Base-by-base conservation (phyloP, 2,113 vertebrate genomes). In the Glareola pratincola region DNA sequence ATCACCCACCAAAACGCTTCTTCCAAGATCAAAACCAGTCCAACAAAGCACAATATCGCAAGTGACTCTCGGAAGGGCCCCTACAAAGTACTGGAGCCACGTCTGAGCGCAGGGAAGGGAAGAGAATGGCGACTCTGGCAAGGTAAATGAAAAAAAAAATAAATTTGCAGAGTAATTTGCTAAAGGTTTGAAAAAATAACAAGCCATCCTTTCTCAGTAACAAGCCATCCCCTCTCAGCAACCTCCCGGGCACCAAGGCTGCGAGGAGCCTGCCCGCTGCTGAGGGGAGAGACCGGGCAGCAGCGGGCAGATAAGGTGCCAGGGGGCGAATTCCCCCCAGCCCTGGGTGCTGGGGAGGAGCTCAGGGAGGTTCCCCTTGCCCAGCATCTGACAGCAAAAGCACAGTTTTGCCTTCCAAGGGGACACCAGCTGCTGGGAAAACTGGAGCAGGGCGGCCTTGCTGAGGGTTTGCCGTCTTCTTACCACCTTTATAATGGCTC, bases 81-180 rank as follows among this genome's bases (percentile, higher is more conserved):
- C n/a, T 26, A 4, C 30, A 10, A 74, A 62, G 23, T 3, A 5
- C 10, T 45, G 0, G 2, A 68, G n/a, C 32, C 2, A 4, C 10
- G 37, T 12, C 34, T 39, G 60, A 63, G 50, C 1, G 5, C 43
- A 26, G 36, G 45, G 36, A 74, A 66, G 34, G 51, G 50, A 57
- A 21, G 13, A 12, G 62, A 59, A 34, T 4, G 20, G 29, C 4
- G 4, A 3, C 41, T 21, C 26, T 29, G 56, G 20, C 32, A 30
- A 15, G 8, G 20, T 14, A 39, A 77, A 64, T 47, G 50, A 37
- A 16, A 20, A 16, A 2, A 5, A 7, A 29, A 10, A 43, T 10
- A 63, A 36, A 23, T 82, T 21, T 74, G 39, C 37, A 16, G 59
- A 41, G 26, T 14, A 27, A 60, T 27, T 57, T 23, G 27, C 39